Percentiles rank a stretch among this genome's conserved stretches.
Conservation (phyloP, 2,797 vertebrate species). For the Parotocinclus haroldoi region DNA sequence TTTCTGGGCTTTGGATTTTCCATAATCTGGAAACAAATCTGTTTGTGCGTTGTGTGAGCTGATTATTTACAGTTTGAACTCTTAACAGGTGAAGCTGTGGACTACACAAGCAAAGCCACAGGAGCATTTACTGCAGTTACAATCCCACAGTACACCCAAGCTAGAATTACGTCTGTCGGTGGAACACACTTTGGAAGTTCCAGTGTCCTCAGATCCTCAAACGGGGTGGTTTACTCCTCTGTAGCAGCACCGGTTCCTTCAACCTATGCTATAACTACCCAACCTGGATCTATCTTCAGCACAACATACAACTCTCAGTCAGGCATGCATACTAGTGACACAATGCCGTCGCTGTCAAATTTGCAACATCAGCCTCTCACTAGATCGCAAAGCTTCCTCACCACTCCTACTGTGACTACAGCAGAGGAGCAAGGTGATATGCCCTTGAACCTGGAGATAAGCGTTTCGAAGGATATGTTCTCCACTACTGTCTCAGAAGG, state of each 20-base stretch:
- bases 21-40: slow-evolving; percentile 64
- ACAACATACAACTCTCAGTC: slow-evolving; percentile 84
- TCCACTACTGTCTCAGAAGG: slow-evolving; percentile 59
- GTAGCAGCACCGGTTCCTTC: slow-evolving; percentile 92
- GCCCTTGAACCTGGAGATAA: slow-evolving; percentile 75
- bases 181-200: slow-evolving; percentile 80
- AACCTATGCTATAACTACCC: slow-evolving; percentile 96
- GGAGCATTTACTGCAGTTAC: slow-evolving; percentile 82
- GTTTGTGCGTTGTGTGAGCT: not conserved
- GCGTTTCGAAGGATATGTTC: slow-evolving; percentile 70
- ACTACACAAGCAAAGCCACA: slow-evolving; percentile 94
- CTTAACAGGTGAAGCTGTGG: slow-evolving; percentile 99
- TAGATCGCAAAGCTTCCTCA: slow-evolving; percentile 88
- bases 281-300: slow-evolving; percentile 97
- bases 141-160: slow-evolving; percentile 93
- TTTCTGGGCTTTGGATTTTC: slow-evolving; percentile 66
- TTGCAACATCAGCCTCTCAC: slow-evolving; percentile 85
- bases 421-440: slow-evolving; percentile 72
- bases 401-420: slow-evolving; percentile 77
- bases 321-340: slow-evolving; percentile 83
- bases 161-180: slow-evolving; percentile 78
- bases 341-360: slow-evolving; percentile 82
- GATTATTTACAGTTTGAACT: slow-evolving; percentile 76
- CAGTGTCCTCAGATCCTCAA: slow-evolving; percentile 90
- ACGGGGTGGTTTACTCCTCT: slow-evolving; percentile 97